Conservation (phyloP, 2,113 vertebrate genomes). For the Progne subis region DNA sequence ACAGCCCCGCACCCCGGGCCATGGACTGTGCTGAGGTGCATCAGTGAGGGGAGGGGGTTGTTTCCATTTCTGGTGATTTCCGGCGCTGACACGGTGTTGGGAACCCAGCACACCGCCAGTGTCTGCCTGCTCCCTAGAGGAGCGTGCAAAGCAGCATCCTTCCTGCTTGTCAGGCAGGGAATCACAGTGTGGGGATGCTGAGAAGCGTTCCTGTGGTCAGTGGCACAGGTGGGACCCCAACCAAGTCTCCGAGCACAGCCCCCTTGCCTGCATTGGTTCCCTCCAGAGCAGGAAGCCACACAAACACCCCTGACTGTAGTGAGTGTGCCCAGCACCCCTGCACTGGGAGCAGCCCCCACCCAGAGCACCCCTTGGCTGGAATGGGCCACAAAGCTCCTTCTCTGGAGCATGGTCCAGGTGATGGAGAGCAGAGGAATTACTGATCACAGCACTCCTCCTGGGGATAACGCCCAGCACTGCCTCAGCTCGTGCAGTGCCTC, state of each 20-base stretch:
- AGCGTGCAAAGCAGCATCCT: not conserved
- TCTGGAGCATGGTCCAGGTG: not conserved
- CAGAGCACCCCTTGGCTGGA: accelerated
- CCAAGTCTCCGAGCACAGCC: not conserved
- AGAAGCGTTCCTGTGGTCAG: not conserved
- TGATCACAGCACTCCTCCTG: not conserved
- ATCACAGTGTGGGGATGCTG: not conserved
- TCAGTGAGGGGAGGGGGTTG: not conserved
- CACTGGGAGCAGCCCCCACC: not conserved
- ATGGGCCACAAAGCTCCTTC: not conserved
- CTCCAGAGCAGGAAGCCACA: not conserved
- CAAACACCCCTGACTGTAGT: not conserved
- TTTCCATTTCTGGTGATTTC: not conserved
- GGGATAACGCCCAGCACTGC: not conserved
- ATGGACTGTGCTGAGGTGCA: not conserved
- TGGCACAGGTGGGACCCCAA: not conserved
- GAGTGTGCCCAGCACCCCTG: not conserved
- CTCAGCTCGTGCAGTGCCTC: accelerated
- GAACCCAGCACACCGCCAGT: not conserved
- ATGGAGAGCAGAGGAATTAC: not conserved
- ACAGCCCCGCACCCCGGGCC: not conserved
- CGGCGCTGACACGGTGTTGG: not conserved
- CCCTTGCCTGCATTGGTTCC: not conserved
- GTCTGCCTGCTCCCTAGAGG: not conserved
- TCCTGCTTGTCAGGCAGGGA: not conserved